Percentiles rank a stretch among this genome's conserved stretches.
Conservation (phyloP, 2,113 vertebrate species). For the Podarcis cretensis region DNA sequence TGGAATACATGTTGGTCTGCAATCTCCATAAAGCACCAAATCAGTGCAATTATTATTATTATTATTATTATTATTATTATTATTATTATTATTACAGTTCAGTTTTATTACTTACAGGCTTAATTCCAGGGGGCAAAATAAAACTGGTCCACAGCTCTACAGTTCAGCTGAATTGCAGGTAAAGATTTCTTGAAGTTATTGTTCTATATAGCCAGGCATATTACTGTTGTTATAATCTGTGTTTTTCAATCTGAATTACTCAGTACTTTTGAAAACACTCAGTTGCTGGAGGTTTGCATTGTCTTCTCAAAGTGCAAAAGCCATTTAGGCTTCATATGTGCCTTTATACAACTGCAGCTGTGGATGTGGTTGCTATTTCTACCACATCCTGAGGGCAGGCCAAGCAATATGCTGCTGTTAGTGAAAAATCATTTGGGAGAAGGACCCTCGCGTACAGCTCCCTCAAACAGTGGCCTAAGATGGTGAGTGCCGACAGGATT, state of each 20-base stretch:
- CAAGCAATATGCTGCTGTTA: neutral
- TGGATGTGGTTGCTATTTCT: neutral
- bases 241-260: neutral
- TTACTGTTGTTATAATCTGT: neutral
- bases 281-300: neutral
- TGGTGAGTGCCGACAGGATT: neutral
- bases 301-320: neutral
- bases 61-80: neutral
- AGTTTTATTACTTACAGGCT: conserved; percentile 75
- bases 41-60: neutral
- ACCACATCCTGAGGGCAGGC: neutral
- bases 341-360: neutral
- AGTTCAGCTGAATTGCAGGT: conserved; percentile 80
- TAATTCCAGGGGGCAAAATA: conserved; percentile 91
- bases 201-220: neutral
- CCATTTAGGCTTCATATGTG: neutral
- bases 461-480: neutral
- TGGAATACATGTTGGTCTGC: neutral
- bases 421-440: neutral
- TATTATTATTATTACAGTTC: neutral
- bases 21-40: neutral
- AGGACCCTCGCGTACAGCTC: too few species aligned
- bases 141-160: conserved; percentile 91
- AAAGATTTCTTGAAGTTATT: conserved; percentile 45
- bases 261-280: accelerated